Base-by-base conservation (phyloP, 2,888 invertebrate genomes). In the Clanis bilineata region DNA sequence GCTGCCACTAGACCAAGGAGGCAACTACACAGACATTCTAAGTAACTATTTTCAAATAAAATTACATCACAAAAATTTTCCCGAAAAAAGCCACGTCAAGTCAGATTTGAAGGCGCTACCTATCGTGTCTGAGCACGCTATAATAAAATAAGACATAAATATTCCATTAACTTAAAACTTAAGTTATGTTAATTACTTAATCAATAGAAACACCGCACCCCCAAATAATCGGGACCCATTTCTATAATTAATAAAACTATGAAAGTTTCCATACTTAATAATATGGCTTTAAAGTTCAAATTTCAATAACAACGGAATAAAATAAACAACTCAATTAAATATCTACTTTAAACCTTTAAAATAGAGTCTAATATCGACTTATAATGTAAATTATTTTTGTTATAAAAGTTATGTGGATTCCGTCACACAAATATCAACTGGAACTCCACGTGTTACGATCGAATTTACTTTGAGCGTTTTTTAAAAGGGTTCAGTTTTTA, bases 401-500 rank as follows among this genome's bases (percentile, higher is more conserved):
- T 51, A 1, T 12, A 32, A 10, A 32, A 18, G 18, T 5, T 32
- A 1, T 10, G 0, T 15, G n/a, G 6, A 3, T 2, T 10, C 1
- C 9, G 1, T 1, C 18, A 51, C 10, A 28, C 10, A 3, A 32
- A 10, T 32, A 18, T 10, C 6, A 18, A 39, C 28, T 28, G 3
- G 51, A 58, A 4, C 2, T 2, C 12, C 25, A 47, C 25, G n/a
- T 1, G 7, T 6, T 51, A 51, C n/a, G 23, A 28, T 58, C 12
- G 21, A 15, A 23, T 5, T 23, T 38, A 12, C 10, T 2, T 28
- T 28, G 28, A 12, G 2, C 10, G 21, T n/a, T 51, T 51, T 51
- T 58, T 39, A 7, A 58, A 47, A 51, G 51, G 58, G 39, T 56
- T 38, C 62, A 65, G 66, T 66, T 68, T 67, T 60, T 64, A 60